A percentile compares a stretch with the other conserved stretches of the same genome.
Evolutionary conservation across 2,888 invertebrate genomes (phyloP).

Genomic region (Synergus gifuensis): DNA sequence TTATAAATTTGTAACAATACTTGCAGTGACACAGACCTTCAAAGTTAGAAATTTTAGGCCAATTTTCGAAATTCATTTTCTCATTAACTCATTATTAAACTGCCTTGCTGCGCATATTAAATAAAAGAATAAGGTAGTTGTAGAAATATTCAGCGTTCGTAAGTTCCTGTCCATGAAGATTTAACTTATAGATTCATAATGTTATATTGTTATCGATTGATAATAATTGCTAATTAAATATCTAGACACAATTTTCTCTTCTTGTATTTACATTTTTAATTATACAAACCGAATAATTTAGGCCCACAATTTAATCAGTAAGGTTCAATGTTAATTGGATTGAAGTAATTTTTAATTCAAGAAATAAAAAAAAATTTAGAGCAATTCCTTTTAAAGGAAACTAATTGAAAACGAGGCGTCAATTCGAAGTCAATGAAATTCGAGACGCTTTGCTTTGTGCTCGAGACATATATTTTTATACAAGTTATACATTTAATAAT

Average conservation of each 20-base stretch:
- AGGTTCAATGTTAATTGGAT: background rate
- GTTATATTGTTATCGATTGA: background rate
- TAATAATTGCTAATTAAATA: background rate
- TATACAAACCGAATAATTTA: background rate
- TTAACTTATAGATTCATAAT: background rate
- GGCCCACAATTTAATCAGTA: background rate
- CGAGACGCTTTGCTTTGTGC: conserved; percentile 27
- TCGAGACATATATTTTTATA: conserved; percentile 38
- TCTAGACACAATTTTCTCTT: background rate
- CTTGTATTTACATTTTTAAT: background rate
- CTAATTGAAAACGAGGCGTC: too few species aligned
- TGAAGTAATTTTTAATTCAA: background rate
- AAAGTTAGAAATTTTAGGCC: background rate
- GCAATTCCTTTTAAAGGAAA: background rate
- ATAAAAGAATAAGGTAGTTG: background rate
- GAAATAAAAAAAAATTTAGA: background rate
- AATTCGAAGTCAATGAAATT: conserved; percentile 2
- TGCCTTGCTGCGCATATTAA: background rate
- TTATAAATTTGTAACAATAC: background rate
- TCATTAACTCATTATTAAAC: too few species aligned
- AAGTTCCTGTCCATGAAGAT: background rate
- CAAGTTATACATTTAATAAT: conserved; percentile 52
- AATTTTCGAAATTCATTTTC: background rate
- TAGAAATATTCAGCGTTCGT: background rate
- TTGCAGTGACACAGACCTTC: background rate